Conservation (phyloP, 1,140 invertebrate genomes). For the Drosophila sp. region DNA sequence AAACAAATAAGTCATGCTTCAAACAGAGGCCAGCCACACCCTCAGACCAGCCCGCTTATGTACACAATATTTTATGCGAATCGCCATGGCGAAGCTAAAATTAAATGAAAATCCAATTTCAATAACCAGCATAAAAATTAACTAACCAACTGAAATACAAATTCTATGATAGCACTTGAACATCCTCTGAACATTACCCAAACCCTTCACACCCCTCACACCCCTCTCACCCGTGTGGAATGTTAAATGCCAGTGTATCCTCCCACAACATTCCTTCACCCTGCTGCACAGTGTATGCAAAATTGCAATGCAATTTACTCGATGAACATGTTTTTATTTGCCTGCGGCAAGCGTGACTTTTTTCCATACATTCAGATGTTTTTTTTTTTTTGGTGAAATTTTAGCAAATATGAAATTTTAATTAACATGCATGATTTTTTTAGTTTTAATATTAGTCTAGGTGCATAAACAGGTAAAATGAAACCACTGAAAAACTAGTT, state of each 20-base stretch:
- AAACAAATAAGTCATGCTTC: constrained; percentile 1
- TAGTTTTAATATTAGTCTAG: constrained; percentile 54
- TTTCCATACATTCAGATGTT: neutral
- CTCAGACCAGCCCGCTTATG: neutral
- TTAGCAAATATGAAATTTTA: constrained; percentile 40
- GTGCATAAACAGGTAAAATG: constrained; percentile 18
- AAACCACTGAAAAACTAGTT: neutral
- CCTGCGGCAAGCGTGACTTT: constrained; percentile 17
- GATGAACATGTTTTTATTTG: constrained; percentile 50
- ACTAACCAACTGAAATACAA: constrained; percentile 40
- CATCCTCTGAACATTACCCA: no score
- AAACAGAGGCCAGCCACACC: neutral
- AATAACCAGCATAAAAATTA: constrained; percentile 61
- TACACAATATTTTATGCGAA: constrained; percentile 27
- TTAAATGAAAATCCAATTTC: constrained; percentile 57
- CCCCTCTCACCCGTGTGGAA: neutral
- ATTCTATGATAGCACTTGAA: constrained; percentile 11
- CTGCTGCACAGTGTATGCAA: constrained; percentile 20
- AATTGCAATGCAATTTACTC: constrained; percentile 52
- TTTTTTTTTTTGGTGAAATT: constrained; percentile 30
- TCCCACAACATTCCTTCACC: neutral
- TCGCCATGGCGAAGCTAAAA: constrained; percentile 57
- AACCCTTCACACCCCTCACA: neutral
- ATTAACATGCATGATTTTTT: constrained; percentile 61
- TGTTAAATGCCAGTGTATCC: neutral